A percentile compares a stretch with the other conserved stretches of the same genome.
Conservation (phyloP, 2,113 vertebrate species). For the Hypocryptadius cinnamomeus region DNA sequence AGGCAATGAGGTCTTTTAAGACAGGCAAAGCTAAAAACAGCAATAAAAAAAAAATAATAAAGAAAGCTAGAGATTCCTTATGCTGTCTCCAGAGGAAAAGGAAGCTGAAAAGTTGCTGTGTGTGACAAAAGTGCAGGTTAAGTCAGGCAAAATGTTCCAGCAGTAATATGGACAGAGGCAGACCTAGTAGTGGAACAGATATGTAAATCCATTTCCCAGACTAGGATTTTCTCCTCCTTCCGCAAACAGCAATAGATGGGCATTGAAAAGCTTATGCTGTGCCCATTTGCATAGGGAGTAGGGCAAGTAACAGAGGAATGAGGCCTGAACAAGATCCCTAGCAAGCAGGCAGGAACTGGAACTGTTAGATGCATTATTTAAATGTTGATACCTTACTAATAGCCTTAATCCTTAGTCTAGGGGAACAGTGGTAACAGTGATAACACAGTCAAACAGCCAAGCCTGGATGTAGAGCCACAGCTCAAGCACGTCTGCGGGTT, state of each 20-base stretch:
- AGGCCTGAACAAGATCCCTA: background rate
- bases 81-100: background rate
- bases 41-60: background rate
- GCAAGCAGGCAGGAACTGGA: background rate
- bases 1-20: background rate
- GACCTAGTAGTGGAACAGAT: background rate
- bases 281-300: accelerated
- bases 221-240: background rate
- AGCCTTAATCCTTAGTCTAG: background rate
- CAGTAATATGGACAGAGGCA: accelerated
- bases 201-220: background rate
- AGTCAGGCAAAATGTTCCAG: background rate
- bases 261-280: background rate
- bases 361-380: background rate
- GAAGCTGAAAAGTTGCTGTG: background rate
- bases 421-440: background rate
- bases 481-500: background rate
- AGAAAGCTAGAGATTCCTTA: background rate
- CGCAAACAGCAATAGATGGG: background rate
- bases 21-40: background rate
- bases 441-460: background rate
- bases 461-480: background rate
- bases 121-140: background rate
- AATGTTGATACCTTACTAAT: background rate
- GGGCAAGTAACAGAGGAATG: background rate